Conservation (phyloP, 1,140 invertebrate genomes). For the Drosophila bocqueti region DNA sequence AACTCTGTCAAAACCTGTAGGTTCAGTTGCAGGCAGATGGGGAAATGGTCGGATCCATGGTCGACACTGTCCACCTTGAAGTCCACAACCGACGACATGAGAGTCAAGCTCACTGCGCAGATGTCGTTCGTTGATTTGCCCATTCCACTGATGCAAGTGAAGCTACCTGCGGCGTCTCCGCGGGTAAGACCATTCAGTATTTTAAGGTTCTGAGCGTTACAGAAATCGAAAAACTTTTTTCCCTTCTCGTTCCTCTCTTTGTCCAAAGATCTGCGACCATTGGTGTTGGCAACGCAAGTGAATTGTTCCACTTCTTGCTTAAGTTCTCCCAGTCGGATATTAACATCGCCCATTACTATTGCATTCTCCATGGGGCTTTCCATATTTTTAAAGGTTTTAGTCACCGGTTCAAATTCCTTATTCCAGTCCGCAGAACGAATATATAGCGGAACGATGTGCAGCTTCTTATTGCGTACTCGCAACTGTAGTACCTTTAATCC, state of each 20-base stretch:
- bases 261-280: constrained; percentile 15
- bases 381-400: not conserved
- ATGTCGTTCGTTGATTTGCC: constrained; percentile 23
- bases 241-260: constrained; percentile 2
- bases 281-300: constrained; percentile 14
- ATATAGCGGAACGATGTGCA: constrained; percentile 19
- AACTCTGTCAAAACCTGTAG: not conserved
- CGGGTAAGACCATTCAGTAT: constrained; percentile 23
- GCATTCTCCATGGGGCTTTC: not conserved
- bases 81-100: constrained; percentile 5
- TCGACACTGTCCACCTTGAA: constrained; percentile 13
- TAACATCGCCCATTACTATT: constrained; percentile 21
- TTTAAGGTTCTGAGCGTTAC: not conserved
- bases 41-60: constrained; percentile 31
- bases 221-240: constrained; percentile 2
- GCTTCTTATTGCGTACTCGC: not conserved
- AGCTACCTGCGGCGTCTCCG: constrained; percentile 4
- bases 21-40: constrained; percentile 17
- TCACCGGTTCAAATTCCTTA: constrained; percentile 5
- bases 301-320: constrained; percentile 11
- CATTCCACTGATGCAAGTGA: not conserved
- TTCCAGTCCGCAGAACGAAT: constrained; percentile 8
- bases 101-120: constrained; percentile 9
- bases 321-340: constrained; percentile 21
- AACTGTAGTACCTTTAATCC: constrained; percentile 11